Base-by-base conservation (phyloP, 2,797 vertebrate genomes). In the Macrochelys suwanniensis region DNA sequence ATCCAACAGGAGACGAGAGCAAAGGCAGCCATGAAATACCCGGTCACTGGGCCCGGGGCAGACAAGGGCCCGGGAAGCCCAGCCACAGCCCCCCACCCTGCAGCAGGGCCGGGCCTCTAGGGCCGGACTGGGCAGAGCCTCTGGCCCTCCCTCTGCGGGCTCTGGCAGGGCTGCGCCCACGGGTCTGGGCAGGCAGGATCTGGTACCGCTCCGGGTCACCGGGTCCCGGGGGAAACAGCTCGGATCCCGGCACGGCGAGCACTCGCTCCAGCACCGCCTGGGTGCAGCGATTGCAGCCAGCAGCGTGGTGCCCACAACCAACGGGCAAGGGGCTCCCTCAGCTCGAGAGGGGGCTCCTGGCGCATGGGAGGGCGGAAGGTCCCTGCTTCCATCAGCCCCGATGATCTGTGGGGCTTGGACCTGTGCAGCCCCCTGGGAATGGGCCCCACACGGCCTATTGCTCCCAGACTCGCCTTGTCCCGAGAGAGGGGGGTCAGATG, bases 1-100 rank as follows among this genome's bases (percentile, higher is more conserved):
- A 95, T 16, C 90, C 90, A 80, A 54, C 21, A 90, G 84, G 80
- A 53, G 59, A 79, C n/a, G 17, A 65, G 82, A 77, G n/a, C 92
- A 76, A 65, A 47, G 49, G 31, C 2, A 2, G 57, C 53, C 12
- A 2, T 93, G 33, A 93, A 84, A 87, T 6, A 89, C 82, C 91
- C 11, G 87, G 56, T 65, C 91, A 2, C 11, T 1, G 19, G 47
- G 5, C 61, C 33, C 33, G 7, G 31, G 59, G 31, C 47, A 11
- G 5, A 6, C 3, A 1, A 5, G 2, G 17, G n/a, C 54, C 23
- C 45, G 49, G 17, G 17, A 12, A 26, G 49, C 51, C 74, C 13
- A 21, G 50, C 21, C 23, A n/a, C n/a, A n/a, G n/a, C n/a, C n/a
- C 5, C 79, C 49, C 49, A 9, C 49, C 47, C 71, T 45, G 79